phyloP scores from a whole-genome alignment of 2,888 invertebrate genomes.

The Drosophila bunnanda region DNA sequence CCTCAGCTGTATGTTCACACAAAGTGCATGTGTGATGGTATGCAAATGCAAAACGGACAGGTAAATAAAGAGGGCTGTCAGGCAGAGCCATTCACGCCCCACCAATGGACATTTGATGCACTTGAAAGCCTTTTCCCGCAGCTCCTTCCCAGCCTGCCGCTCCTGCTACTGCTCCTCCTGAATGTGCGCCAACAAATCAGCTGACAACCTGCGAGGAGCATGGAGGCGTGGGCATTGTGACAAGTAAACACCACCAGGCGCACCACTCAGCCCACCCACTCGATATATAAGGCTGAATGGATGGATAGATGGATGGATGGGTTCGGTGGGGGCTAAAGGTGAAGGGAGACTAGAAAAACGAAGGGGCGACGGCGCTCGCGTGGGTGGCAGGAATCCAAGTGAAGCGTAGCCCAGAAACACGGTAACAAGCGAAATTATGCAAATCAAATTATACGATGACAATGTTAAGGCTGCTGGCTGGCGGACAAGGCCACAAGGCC shows the following conservation, averaged over 20 bases:
- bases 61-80: constrained; percentile 22
- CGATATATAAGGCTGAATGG: constrained; percentile 17
- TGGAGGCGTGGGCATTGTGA: constrained; percentile 21
- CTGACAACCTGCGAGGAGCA: constrained; percentile 50
- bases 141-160: constrained; percentile 1
- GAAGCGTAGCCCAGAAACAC: constrained; percentile 44
- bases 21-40: constrained; percentile 26
- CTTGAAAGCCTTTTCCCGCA: constrained; percentile 64
- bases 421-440: constrained; percentile 78
- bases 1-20: constrained; percentile 15
- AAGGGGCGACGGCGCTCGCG: constrained; percentile 6
- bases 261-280: constrained; percentile 12
- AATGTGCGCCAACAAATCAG: constrained; percentile 60
- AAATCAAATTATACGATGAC: constrained; percentile 82
- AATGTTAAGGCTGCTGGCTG: constrained; percentile 70
- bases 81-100: constrained; percentile 46
- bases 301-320: constrained; percentile 15
- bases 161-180: constrained; percentile 17
- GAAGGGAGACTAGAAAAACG: constrained; percentile 27
- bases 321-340: constrained; percentile 27
- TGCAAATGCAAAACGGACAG: constrained; percentile 47
- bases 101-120: constrained; percentile 73
- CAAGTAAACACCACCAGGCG: constrained; percentile 48
- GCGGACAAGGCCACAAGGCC: constrained; percentile 52
- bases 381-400: constrained; percentile 29